phyloP scores from a whole-genome alignment of 23 tunicate species.

The Diplosoma virens region DNA sequence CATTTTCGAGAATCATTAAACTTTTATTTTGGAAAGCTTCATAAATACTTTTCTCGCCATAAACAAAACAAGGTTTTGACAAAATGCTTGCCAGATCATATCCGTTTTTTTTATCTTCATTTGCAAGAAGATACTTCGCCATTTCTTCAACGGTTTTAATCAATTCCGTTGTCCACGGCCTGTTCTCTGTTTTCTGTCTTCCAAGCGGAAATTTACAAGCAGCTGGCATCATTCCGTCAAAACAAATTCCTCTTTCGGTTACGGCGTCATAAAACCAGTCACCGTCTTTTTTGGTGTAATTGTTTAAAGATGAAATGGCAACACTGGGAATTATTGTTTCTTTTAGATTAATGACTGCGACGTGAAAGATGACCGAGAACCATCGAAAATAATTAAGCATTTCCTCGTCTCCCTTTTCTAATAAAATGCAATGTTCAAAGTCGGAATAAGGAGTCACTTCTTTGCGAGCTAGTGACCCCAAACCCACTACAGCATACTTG shows the following conservation, averaged over 20 bases:
- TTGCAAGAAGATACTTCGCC: constrained; percentile 16
- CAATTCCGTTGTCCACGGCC: constrained; percentile 25
- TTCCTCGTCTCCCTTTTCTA: constrained; percentile 13
- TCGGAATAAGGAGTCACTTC: constrained; percentile 60
- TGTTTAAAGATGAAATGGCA: constrained; percentile 31
- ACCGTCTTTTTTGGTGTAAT: background rate
- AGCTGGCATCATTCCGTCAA: constrained; percentile 47
- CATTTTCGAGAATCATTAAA: too few species aligned
- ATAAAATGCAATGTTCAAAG: constrained; percentile 46
- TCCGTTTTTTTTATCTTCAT: constrained; percentile 20
- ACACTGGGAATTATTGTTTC: constrained; percentile 36
- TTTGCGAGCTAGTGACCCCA: constrained; percentile 52
- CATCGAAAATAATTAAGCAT: constrained; percentile 45
- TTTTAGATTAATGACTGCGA: constrained; percentile 25
- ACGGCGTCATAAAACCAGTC: constrained; percentile 49
- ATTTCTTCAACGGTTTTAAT: constrained; percentile 36
- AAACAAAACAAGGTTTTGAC: constrained; percentile 2
- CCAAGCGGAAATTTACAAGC: constrained; percentile 53
- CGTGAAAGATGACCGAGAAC: constrained; percentile 35
- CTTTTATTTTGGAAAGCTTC: background rate
- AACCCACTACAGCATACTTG: constrained; percentile 30
- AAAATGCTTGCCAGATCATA: constrained; percentile 38
- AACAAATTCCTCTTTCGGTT: constrained; percentile 28
- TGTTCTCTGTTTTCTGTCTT: constrained; percentile 21
- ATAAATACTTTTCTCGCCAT: constrained; percentile 16